Conservation (phyloP, 2,888 invertebrate species). For the Hemithea aestivaria region DNA sequence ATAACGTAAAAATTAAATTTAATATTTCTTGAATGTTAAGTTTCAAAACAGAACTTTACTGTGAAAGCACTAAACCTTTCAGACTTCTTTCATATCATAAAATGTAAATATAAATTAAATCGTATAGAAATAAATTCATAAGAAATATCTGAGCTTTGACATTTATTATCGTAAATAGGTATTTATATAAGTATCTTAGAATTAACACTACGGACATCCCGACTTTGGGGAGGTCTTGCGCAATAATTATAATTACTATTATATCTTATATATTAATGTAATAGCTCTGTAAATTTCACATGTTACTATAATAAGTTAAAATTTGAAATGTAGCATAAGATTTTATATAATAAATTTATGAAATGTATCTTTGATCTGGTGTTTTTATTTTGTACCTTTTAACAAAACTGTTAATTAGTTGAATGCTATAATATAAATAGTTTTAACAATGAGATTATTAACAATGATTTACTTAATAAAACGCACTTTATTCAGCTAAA, state of each 20-base stretch:
- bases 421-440: too few relatives aligned
- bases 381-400: slow-evolving; percentile 43
- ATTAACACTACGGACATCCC: slow-evolving; percentile 58
- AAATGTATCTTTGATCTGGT: slow-evolving; percentile 65
- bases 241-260: slow-evolving; percentile 76
- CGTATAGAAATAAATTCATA: slow-evolving; percentile 64
- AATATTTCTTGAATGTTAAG: too few relatives aligned
- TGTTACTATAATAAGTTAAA: slow-evolving; percentile 75
- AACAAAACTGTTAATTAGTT: too few relatives aligned
- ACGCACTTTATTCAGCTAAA: too few relatives aligned
- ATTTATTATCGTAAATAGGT: slow-evolving; percentile 68
- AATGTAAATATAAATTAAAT: slow-evolving; percentile 58
- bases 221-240: slow-evolving; percentile 60
- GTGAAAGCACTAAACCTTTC: slow-evolving; percentile 35
- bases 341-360: slow-evolving; percentile 79
- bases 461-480: too few relatives aligned
- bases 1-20: too few relatives aligned
- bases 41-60: too few relatives aligned
- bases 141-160: slow-evolving; percentile 77
- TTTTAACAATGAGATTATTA: too few relatives aligned
- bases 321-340: slow-evolving; percentile 74
- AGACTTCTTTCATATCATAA: slow-evolving; percentile 70
- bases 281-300: slow-evolving; percentile 76
- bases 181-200: slow-evolving; percentile 70
- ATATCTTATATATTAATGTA: slow-evolving; percentile 68